These are phyloP conservation scores for Pipistrellus nathusii DNA, from an alignment of 2,797 vertebrate genomes.

Conservation along the genomic window DNA sequence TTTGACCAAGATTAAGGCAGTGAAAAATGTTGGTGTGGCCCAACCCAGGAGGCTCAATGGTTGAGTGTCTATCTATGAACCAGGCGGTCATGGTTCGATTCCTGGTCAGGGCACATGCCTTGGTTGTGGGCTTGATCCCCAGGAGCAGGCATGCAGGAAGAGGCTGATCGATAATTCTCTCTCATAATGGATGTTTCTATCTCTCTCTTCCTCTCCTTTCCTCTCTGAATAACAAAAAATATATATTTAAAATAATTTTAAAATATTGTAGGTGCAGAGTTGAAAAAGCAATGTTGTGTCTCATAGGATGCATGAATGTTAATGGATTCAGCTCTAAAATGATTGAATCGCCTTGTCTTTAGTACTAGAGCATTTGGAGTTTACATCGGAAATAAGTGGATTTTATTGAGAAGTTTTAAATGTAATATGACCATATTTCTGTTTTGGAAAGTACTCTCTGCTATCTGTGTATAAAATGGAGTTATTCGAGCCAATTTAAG, in stretches of 20 bases:
- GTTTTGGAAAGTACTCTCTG: not conserved
- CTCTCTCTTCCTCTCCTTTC: too few relatives aligned
- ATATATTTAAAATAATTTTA: too few relatives aligned
- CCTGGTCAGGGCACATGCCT: too few relatives aligned
- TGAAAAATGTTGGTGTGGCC: not conserved
- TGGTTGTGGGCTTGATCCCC: too few relatives aligned
- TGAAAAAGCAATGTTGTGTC: not conserved
- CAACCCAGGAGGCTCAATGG: too few relatives aligned
- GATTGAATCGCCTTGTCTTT: not conserved
- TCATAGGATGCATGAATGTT: not conserved
- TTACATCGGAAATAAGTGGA: not conserved
- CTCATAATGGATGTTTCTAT: too few relatives aligned
- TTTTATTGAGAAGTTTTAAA: not conserved
- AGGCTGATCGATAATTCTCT: too few relatives aligned
- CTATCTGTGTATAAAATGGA: not conserved
- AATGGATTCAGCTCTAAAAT: not conserved
- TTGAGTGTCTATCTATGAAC: too few relatives aligned
- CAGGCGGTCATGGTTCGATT: too few relatives aligned
- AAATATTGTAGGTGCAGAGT: too few relatives aligned
- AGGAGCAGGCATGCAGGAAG: too few relatives aligned
- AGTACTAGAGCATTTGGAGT: not conserved
- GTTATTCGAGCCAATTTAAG: not conserved
- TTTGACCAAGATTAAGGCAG: not conserved
- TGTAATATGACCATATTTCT: not conserved
- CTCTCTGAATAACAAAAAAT: too few relatives aligned